These are phyloP conservation scores for Irena cyanogastra DNA, from an alignment of 2,113 vertebrate species.

Conservation along the genomic window DNA sequence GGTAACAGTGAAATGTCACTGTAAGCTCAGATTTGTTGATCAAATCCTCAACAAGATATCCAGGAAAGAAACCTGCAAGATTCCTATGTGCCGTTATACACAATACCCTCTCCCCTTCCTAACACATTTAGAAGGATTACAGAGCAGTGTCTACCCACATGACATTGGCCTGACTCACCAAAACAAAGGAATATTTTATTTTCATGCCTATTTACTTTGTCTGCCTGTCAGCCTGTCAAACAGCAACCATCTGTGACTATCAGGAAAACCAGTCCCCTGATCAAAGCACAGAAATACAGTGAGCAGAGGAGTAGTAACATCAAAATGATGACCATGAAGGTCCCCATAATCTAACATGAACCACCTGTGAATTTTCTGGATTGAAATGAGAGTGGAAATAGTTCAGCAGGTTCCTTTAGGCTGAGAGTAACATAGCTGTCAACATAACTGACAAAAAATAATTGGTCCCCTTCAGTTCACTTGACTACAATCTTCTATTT, in stretches of 20 bases:
- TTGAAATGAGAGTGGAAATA: not conserved
- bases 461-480: not conserved
- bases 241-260: conserved; percentile 15
- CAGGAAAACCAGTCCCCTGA: not conserved
- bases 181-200: conserved; percentile 44
- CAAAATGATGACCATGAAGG: not conserved
- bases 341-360: not conserved
- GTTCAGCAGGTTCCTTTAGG: not conserved
- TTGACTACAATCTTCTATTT: not conserved
- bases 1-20: not conserved
- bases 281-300: not conserved
- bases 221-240: conserved; percentile 23
- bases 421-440: not conserved
- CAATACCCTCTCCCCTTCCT: not conserved
- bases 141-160: not conserved
- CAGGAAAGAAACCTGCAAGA: not conserved
- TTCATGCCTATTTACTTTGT: not conserved
- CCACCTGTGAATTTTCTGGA: conserved; percentile 4
- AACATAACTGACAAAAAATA: not conserved
- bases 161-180: not conserved
- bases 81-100: not conserved
- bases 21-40: not conserved
- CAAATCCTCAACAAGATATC: not conserved
- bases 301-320: not conserved
- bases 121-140: not conserved